Evolutionary conservation across 2,888 invertebrate species (phyloP).

Genomic region (Linnaemya tessellans): DNA sequence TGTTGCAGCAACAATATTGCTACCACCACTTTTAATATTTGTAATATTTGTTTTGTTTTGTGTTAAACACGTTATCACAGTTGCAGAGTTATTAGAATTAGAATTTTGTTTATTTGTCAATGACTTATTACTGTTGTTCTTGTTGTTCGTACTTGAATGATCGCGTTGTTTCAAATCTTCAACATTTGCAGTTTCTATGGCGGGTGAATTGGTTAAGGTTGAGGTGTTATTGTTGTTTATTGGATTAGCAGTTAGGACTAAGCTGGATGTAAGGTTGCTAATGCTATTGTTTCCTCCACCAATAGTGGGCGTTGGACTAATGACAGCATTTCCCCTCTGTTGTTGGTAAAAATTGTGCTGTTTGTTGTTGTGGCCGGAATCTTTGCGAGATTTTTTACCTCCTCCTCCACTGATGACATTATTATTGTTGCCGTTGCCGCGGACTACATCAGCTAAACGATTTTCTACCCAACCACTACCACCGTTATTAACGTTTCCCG

Average conservation of each 20-base stretch:
- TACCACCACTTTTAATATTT: constrained; percentile 72
- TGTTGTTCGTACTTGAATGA: constrained; percentile 69
- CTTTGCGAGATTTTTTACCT: constrained; percentile 80
- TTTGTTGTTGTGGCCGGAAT: constrained; percentile 76
- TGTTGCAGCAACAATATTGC: constrained; percentile 70
- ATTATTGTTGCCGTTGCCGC: constrained; percentile 85
- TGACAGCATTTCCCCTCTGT: constrained; percentile 68
- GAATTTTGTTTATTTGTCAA: constrained; percentile 79
- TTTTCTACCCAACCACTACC: constrained; percentile 85
- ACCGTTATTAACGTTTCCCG: constrained; percentile 73
- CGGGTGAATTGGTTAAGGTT: constrained; percentile 61
- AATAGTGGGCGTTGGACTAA: constrained; percentile 76
- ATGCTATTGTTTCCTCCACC: constrained; percentile 14
- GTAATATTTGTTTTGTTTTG: constrained; percentile 80
- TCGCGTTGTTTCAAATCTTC: constrained; percentile 83
- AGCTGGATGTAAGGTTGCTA: constrained; percentile 45
- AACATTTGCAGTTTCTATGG: constrained; percentile 65
- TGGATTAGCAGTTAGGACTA: constrained; percentile 84
- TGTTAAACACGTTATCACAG: constrained; percentile 84
- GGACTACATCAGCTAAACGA: constrained; percentile 91
- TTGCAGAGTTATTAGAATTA: constrained; percentile 79
- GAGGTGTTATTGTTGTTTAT: constrained; percentile 85
- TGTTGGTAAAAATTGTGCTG: constrained; percentile 74
- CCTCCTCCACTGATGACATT: constrained; percentile 59
- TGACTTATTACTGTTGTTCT: constrained; percentile 76